These are phyloP conservation scores for Microtus oregoni DNA, from an alignment of 2,113 vertebrate genomes.

Conservation along the genomic window DNA sequence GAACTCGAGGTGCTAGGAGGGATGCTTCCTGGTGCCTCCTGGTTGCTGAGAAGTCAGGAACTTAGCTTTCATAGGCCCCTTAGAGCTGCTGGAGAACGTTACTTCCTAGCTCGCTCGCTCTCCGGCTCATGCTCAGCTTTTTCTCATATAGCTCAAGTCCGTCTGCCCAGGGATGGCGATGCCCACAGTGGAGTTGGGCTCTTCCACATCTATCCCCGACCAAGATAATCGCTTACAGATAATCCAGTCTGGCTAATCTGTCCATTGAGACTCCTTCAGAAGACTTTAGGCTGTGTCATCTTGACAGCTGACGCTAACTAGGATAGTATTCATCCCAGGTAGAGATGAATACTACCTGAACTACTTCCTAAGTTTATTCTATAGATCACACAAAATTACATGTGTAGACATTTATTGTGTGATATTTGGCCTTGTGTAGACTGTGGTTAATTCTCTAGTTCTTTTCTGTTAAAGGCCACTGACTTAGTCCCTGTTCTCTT, in stretches of 20 bases:
- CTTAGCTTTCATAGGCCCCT: background rate
- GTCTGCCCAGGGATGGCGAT: background rate
- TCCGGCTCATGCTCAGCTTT: background rate
- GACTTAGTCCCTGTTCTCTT: background rate
- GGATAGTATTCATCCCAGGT: too few species aligned
- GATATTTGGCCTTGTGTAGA: background rate
- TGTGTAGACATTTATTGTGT: background rate
- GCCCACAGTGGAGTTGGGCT: background rate
- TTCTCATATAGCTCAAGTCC: background rate
- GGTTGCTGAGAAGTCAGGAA: background rate
- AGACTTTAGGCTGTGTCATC: background rate
- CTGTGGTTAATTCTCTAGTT: background rate
- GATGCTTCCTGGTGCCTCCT: background rate
- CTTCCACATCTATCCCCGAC: background rate
- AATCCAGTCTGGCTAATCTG: background rate
- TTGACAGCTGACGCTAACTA: background rate
- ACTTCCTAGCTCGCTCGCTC: background rate
- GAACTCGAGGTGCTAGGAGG: background rate
- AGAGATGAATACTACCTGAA: background rate
- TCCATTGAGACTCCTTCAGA: background rate
- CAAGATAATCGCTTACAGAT: background rate
- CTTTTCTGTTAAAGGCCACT: background rate
- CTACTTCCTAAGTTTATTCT: background rate
- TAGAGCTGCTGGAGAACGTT: background rate
- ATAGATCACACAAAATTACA: background rate